Conservation (phyloP, 2,888 invertebrate species). For the Melikaiella ostensackeni region DNA sequence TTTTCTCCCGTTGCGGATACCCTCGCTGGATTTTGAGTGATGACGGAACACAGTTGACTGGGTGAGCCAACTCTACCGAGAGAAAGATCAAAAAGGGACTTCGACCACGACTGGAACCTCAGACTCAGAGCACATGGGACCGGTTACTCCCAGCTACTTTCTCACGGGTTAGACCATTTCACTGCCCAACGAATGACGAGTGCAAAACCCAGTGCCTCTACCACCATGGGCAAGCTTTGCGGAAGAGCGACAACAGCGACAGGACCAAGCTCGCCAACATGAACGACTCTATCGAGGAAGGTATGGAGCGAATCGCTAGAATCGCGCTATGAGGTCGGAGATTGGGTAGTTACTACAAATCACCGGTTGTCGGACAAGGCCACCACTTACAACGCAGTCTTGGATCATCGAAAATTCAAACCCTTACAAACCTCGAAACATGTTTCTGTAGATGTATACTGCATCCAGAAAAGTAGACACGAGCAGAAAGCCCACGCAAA, state of each 20-base stretch:
- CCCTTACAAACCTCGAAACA: neutral
- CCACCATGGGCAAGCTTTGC: too few relatives aligned
- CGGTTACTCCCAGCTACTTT: too few relatives aligned
- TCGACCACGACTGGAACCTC: too few relatives aligned
- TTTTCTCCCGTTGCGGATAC: slow-evolving; percentile 42
- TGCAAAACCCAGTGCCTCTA: neutral
- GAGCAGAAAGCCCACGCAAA: neutral
- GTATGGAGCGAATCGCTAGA: too few relatives aligned
- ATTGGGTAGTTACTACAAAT: neutral
- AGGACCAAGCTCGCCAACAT: too few relatives aligned
- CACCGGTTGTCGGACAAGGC: neutral
- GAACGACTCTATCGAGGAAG: too few relatives aligned
- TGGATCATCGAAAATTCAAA: neutral
- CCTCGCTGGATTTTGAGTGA: slow-evolving; percentile 41
- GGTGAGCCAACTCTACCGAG: slow-evolving; percentile 2
- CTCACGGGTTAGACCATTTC: too few relatives aligned
- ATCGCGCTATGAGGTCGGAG: too few relatives aligned
- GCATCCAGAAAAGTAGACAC: neutral
- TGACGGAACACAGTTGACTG: slow-evolving; percentile 44
- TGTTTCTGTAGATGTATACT: neutral
- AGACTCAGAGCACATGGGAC: too few relatives aligned
- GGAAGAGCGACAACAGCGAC: neutral
- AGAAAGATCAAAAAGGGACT: too few relatives aligned
- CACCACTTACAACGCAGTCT: neutral
- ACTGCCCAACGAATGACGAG: too few relatives aligned